Evolutionary conservation across 2,113 vertebrate species (phyloP).

Genomic region (Heterocephalus glaber): DNA sequence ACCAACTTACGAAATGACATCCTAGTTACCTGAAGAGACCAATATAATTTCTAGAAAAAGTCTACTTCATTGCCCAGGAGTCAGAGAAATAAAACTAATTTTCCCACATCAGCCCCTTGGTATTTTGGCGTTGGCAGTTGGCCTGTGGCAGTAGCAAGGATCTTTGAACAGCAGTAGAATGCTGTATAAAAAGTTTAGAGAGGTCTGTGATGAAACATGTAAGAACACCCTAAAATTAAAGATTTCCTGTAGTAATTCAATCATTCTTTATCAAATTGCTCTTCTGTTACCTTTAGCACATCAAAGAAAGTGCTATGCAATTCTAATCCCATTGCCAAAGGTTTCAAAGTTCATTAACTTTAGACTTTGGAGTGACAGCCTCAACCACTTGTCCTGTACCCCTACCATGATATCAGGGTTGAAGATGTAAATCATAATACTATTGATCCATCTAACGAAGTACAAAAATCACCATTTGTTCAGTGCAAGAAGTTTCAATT

Average conservation of each 20-base stretch:
- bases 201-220: constrained; percentile 37
- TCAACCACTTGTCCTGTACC: not conserved
- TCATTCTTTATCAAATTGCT: not conserved
- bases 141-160: not conserved
- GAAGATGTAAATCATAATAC: constrained; percentile 10
- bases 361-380: not conserved
- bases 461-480: not conserved
- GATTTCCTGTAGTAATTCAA: not conserved
- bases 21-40: constrained; percentile 15
- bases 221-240: constrained; percentile 45
- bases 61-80: not conserved
- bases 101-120: constrained; percentile 40
- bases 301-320: not conserved
- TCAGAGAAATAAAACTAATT: constrained; percentile 45
- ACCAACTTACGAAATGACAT: constrained; percentile 31
- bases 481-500: not conserved
- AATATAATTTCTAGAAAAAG: constrained; percentile 28
- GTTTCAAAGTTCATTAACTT: not conserved
- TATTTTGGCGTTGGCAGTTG: constrained; percentile 19
- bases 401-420: not conserved
- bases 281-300: not conserved
- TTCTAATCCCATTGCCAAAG: not conserved
- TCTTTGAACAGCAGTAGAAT: constrained; percentile 8
- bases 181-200: constrained; percentile 52
- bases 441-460: not conserved